These are phyloP conservation scores for Mylabris sibirica DNA, from an alignment of 2,888 invertebrate genomes.

Conservation along the genomic window DNA sequence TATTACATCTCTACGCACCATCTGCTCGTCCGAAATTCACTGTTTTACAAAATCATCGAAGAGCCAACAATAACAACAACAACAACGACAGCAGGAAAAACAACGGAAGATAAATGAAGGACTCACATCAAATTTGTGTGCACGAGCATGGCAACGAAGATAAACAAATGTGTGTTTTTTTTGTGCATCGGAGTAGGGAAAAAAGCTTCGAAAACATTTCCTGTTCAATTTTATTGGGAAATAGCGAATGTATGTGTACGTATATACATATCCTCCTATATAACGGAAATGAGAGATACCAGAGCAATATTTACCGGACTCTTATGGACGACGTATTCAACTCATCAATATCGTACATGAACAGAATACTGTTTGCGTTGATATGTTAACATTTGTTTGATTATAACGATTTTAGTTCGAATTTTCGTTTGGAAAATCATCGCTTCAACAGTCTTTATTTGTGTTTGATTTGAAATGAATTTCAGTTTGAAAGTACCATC, in stretches of 20 bases:
- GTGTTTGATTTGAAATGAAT: not conserved
- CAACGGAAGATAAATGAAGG: not conserved
- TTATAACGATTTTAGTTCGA: conserved; percentile 25
- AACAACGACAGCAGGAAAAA: not conserved
- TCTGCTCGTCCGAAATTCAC: conserved; percentile 33
- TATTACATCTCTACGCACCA: conserved; percentile 48
- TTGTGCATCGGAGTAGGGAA: not conserved
- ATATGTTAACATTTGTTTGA: conserved; percentile 29
- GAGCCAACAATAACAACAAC: not conserved
- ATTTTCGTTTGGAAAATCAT: conserved; percentile 10
- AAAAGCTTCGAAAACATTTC: conserved; percentile 23
- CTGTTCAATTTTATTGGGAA: conserved; percentile 26
- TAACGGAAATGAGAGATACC: conserved; percentile 33
- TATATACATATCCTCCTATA: no score
- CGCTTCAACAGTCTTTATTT: not conserved
- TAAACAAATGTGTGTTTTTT: not conserved
- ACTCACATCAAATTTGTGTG: not conserved
- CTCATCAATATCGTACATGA: conserved; percentile 28
- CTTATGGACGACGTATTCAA: conserved; percentile 26
- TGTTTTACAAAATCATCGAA: not conserved
- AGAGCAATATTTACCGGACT: conserved; percentile 33
- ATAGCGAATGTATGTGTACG: not conserved
- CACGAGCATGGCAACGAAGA: not conserved
- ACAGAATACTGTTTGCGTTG: conserved; percentile 28
- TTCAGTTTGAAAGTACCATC: not conserved